phyloP scores from a whole-genome alignment of 1,140 invertebrate genomes.

The Yoshiicerus persimilis region DNA sequence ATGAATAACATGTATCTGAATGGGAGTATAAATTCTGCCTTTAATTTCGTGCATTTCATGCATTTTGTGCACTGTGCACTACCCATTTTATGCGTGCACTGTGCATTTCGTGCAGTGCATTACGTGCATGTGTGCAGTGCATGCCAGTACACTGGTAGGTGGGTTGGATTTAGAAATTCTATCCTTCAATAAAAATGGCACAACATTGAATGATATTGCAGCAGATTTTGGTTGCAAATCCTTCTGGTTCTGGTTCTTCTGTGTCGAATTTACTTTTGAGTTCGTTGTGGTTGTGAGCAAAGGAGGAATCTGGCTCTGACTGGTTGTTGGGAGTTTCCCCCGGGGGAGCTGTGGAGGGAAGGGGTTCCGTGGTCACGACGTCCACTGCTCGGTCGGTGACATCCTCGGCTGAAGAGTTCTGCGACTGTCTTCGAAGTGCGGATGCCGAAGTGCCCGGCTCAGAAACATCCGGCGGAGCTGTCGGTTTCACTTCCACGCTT shows the following conservation, averaged over 20 bases:
- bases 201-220: conserved; percentile 10
- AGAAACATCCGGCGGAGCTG: not conserved
- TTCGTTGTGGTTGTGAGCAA: not conserved
- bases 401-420: not conserved
- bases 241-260: not conserved
- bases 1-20: too few species aligned
- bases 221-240: not conserved
- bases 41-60: too few species aligned
- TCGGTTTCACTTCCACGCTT: not conserved
- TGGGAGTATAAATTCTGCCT: too few species aligned
- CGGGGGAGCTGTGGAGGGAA: not conserved
- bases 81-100: too few species aligned
- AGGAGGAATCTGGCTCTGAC: not conserved
- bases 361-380: not conserved
- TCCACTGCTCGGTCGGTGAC: not conserved
- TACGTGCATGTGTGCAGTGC: too few species aligned
- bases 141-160: too few species aligned
- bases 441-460: not conserved
- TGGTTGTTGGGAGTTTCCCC: not conserved
- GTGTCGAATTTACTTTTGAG: not conserved
- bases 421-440: not conserved
- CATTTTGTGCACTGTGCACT: too few species aligned
- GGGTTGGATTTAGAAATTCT: not conserved
- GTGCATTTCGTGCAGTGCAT: too few species aligned
- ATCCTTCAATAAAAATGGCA: not conserved